Evolutionary conservation across 23 tunicate species (phyloP), one percentile per base, ranked within the genome.

Genomic region (Phallusia fumigata): DNA sequence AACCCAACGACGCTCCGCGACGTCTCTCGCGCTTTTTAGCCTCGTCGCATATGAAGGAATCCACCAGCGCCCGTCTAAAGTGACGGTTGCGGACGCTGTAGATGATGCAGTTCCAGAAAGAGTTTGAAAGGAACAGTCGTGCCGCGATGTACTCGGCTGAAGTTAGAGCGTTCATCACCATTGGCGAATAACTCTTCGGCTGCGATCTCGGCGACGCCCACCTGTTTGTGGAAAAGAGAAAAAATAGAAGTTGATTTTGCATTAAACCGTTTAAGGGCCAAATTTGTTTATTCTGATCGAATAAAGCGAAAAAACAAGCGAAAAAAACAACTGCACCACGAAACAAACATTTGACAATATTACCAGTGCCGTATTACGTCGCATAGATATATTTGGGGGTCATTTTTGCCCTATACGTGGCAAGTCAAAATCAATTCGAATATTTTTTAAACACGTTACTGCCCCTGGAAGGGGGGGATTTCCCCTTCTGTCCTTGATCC

Each of bases 41-140:
- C 77, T 87, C 82, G 81, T 84, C 80, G 74, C 88, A 92, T 0
- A 87, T 52, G 74, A 92, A 92, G 30, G 81, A 65, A 12, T 85
- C 83, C n/a, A 58, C 80, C 44, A 92, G 74, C 2, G 97, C 97
- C 47, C 87, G 81, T n/a, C 97, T 88, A 65, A 92, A 92, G 21
- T 80, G 86, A 0, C 76, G 85, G 65, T 92, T 92, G 33, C 97
- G 88, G 19, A 87, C 65, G 74, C 98, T 93, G 93, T 93, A 93
- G 22, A 93, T 93, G 72, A 93, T 93, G 90, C 98, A 93, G 81
- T 93, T 93, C 88, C 88, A 88, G 64, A 93, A 93, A 32, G 98
- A 93, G 74, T 93, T 93, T 0, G 93, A 88, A 12, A 93, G 78
- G 45, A 93, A 85, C 5, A 93, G 74, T 11, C 98, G 84, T 5